Evolutionary conservation across 2,888 invertebrate genomes (phyloP), one percentile per base, ranked within the genome.

Genomic region (Dryocosmus kuriphilus): DNA sequence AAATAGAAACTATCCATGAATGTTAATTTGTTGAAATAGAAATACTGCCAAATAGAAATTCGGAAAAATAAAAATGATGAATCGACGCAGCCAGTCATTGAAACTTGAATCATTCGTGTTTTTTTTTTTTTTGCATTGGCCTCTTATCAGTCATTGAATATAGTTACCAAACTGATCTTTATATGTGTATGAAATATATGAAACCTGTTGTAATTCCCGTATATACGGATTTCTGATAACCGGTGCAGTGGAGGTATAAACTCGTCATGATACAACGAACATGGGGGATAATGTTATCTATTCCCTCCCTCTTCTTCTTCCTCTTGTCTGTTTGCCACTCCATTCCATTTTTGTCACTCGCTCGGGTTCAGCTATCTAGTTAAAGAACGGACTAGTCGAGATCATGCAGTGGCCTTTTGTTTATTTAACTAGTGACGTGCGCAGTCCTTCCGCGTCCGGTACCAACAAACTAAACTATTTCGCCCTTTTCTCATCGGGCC

Each of bases 371-470:
- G 86, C 83, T 89, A 89, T 89, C 89, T 87, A 82, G 82, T 77
- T 80, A 80, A 82, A 86, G 86, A 86, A 84, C 82, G 80, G 80
- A 74, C 81, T 80, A 81, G 83, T 67, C 81, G n/a, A n/a, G n/a
- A n/a, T n/a, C 77, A 85, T 83, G 84, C 83, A 79, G 83, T 81
- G 79, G 80, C 55, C 80, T 81, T 85, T 86, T 88, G 81, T 87
- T 90, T 87, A 86, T 87, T 87, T 87, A 86, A 87, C 81, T 82
- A 87, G 90, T 86, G 85, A 86, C 86, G 85, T 84, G 84, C 78
- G 83, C 85, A 82, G 82, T 83, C 79, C 78, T 78, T 81, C 81
- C 79, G 80, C 81, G 81, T 84, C 78, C 67, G 77, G 65, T 67
- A 60, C 46, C 60, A 78, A 79, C 77, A 79, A 75, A 65, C 46